Evolutionary conservation across 2,888 invertebrate species (phyloP).

Genomic region (Hedya salicella): DNA sequence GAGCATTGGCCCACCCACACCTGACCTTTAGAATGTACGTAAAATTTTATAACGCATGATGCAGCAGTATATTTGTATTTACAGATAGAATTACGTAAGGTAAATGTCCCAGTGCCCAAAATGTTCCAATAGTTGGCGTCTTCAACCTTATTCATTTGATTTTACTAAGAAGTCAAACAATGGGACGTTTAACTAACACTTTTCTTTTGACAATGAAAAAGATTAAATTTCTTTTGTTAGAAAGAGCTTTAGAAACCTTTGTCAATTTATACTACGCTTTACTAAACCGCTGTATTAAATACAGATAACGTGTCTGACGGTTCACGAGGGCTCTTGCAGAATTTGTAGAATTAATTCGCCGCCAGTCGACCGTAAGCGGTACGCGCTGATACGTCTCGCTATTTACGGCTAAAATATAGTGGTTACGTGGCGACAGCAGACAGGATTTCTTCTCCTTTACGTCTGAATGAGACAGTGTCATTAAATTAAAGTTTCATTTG

Average conservation of each 20-base stretch:
- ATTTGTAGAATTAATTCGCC: conserved; percentile 1
- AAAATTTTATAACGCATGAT: no score
- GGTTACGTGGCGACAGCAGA: conserved; percentile 58
- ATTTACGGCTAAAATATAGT: conserved; percentile 69
- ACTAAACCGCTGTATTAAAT: background rate
- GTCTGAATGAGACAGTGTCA: conserved; percentile 82
- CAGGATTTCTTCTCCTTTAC: conserved; percentile 71
- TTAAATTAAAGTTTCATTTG: conserved; percentile 86
- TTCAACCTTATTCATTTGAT: no score
- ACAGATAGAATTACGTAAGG: no score
- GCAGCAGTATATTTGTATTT: no score
- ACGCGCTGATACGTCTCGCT: conserved; percentile 52
- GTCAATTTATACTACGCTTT: background rate
- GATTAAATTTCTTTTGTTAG: no score
- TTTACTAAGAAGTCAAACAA: no score
- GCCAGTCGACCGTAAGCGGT: background rate
- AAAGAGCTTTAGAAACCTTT: background rate
- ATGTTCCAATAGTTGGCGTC: no score
- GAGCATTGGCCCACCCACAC: no score
- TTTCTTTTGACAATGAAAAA: no score
- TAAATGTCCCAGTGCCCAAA: no score
- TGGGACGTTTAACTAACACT: no score
- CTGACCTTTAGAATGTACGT: no score
- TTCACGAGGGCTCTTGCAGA: background rate
- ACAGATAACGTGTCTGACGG: background rate